phyloP scores from a whole-genome alignment of 2,113 vertebrate species.

The Gymnorhina tibicen region DNA sequence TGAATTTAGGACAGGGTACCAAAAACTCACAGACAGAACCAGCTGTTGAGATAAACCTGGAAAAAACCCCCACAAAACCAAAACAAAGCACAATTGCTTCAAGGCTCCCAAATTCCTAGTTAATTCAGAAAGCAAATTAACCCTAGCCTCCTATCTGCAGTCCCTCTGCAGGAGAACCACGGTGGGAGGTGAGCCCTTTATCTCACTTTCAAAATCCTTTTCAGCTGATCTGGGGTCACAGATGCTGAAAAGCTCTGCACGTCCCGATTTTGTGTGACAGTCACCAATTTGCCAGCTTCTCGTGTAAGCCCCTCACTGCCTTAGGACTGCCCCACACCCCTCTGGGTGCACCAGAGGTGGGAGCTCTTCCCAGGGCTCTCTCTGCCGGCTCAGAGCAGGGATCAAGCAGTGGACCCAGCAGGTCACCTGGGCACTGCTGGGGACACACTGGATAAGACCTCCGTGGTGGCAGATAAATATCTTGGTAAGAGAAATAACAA shows the following conservation, averaged over 20 bases:
- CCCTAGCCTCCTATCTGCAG: not conserved
- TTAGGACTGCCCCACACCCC: not conserved
- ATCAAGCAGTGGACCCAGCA: not conserved
- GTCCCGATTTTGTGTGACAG: not conserved
- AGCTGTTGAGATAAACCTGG: not conserved
- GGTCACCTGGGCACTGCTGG: not conserved
- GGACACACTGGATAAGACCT: not conserved
- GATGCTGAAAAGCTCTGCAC: not conserved
- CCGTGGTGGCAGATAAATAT: not conserved
- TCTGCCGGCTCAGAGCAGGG: not conserved
- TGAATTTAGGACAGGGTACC: not conserved
- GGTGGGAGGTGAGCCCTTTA: not conserved
- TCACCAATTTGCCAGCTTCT: not conserved
- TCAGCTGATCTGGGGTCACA: slow-evolving; percentile 8
- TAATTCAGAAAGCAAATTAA: slow-evolving; percentile 51
- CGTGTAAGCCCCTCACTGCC: not conserved
- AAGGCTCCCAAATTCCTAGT: not conserved
- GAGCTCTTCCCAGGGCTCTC: not conserved
- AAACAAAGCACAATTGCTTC: slow-evolving; percentile 10
- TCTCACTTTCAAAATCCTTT: slow-evolving; percentile 34
- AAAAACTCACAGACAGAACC: not conserved
- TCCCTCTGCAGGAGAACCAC: not conserved
- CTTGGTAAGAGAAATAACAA: not conserved
- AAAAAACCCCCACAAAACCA: not conserved
- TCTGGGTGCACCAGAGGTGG: not conserved